Base-by-base conservation (phyloP, 2,113 vertebrate species). In the Hemichromis elongatus region DNA sequence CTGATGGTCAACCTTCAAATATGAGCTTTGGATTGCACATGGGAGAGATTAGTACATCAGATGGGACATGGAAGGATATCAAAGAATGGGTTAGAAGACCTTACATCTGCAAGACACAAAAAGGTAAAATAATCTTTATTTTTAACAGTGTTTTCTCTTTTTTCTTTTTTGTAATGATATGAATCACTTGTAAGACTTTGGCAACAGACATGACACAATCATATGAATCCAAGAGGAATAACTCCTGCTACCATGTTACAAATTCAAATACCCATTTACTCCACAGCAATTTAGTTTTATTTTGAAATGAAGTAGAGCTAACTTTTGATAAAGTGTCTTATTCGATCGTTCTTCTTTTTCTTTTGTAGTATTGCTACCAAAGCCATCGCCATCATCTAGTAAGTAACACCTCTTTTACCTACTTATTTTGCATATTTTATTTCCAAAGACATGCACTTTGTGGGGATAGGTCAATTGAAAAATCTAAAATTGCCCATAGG, bases 51-150 rank as follows among this genome's bases (percentile, higher is more conserved):
- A 83, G 81, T 0, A 45, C 93, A 5, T 50, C 77, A 45, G 90
- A 94, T 66, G 96, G 97, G 16, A 86, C 14, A 73, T 99, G 98
- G 97, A 93, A 30, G 18, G 95, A 96, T 24, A 54, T 24, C 6
- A 5, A 0, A 21, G 12, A 4, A 5, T 0, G 53, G 53, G 5
- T 3, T 54, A 0, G 12, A 1, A 55, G 53, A 55, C 90, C 93
- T 7, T 98, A 96, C 80, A 93, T 99, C 85, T 99, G 98, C 92
- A 98, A 99, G 96, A 96, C 92, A 50, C 55, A 92, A 63, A 99
- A 98, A 97, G 91, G 97, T 98, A 96, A 59, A 96, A 94, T 42
- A 4, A 19, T 40, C 3, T 37, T 2, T 55, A 40, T 3, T n/a
- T 30, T 24, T 16, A 56, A 28, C 30, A 6, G 3, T 16, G 35